Evolutionary conservation across 2,888 invertebrate species (phyloP).

Genomic region (Leucoptera coffeella): DNA sequence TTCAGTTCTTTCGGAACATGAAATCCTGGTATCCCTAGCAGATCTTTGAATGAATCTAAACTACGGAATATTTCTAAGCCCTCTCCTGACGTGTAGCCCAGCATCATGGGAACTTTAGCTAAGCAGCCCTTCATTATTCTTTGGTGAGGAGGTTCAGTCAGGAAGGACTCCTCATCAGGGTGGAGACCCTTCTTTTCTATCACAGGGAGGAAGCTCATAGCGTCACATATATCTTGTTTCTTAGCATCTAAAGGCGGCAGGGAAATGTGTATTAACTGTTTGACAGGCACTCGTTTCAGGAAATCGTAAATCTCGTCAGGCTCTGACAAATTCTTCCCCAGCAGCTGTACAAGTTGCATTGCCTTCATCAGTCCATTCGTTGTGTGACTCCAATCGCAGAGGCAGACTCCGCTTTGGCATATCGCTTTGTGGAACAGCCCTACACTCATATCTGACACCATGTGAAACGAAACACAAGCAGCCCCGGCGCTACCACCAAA

Average conservation of each 20-base stretch:
- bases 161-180: slow-evolving; percentile 18
- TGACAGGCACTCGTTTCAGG: slow-evolving; percentile 18
- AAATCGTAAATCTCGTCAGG: slow-evolving; percentile 23
- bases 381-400: slow-evolving; percentile 36
- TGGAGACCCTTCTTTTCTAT: slow-evolving; percentile 22
- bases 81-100: slow-evolving; percentile 37
- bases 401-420: slow-evolving; percentile 42
- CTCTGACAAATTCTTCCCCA: slow-evolving; percentile 32
- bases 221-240: slow-evolving; percentile 21
- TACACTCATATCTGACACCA: slow-evolving; percentile 32
- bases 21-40: slow-evolving; percentile 16
- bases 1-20: slow-evolving; percentile 37
- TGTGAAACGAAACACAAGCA: slow-evolving; percentile 26
- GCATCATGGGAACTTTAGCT: slow-evolving; percentile 27
- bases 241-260: slow-evolving; percentile 18
- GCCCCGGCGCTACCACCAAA: slow-evolving; percentile 45
- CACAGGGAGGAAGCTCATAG: slow-evolving; percentile 33
- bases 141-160: slow-evolving; percentile 18
- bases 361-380: slow-evolving; percentile 25
- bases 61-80: slow-evolving; percentile 33
- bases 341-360: slow-evolving; percentile 29
- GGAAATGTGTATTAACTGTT: slow-evolving; percentile 22
- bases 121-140: slow-evolving; percentile 18
- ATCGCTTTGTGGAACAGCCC: slow-evolving; percentile 40
- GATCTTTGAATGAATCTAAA: slow-evolving; percentile 7